A percentile compares a stretch with the other conserved stretches of the same genome.
These are phyloP conservation scores for Murina feae DNA, from an alignment of 2,113 vertebrate species.

Conservation along the genomic window DNA sequence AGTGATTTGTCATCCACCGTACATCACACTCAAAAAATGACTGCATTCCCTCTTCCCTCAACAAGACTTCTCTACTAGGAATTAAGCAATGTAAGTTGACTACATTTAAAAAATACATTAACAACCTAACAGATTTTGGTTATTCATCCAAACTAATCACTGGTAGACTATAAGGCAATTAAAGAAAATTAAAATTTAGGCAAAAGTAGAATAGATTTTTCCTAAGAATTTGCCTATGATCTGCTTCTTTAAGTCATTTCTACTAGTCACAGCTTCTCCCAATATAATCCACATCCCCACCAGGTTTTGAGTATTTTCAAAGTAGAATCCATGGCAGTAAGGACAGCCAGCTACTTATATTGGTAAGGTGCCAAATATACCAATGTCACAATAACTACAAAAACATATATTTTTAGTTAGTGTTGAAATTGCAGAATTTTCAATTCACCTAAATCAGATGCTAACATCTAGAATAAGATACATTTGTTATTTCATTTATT, in stretches of 20 bases:
- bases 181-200: conserved; percentile 13
- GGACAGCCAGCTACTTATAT: not conserved
- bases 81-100: conserved; percentile 3
- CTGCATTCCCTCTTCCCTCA: not conserved
- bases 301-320: not conserved
- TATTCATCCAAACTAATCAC: not conserved
- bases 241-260: not conserved
- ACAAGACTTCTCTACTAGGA: not conserved
- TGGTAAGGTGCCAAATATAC: not conserved
- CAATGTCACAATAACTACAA: not conserved
- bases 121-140: not conserved
- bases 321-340: not conserved
- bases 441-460: not conserved
- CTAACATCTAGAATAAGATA: conserved; percentile 6
- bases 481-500: not conserved
- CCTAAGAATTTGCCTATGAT: not conserved
- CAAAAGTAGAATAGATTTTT: not conserved
- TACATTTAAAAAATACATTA: conserved; percentile 9
- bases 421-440: not conserved
- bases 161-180: not conserved
- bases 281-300: not conserved
- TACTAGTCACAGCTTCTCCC: not conserved
- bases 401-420: not conserved
- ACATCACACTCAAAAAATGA: not conserved
- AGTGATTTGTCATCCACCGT: not conserved